These are phyloP conservation scores for Hycleus phaleratus DNA, from an alignment of 1,140 invertebrate species.

Conservation along the genomic window DNA sequence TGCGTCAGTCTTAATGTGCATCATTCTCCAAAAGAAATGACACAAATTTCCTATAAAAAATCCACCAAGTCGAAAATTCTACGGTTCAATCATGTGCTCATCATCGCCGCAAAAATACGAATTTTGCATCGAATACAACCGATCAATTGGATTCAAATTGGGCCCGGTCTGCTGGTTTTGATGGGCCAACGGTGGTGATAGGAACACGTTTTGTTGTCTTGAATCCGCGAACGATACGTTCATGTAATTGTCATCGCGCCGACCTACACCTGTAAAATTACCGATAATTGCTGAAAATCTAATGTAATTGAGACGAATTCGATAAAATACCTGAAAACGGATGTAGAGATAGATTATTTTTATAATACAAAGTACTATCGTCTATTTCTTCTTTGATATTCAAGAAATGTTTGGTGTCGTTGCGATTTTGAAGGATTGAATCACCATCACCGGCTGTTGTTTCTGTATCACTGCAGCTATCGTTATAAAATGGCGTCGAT, in stretches of 20 bases:
- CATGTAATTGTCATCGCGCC: constrained; percentile 28
- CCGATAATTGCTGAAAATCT: not conserved
- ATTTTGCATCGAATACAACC: constrained; percentile 57
- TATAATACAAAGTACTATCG: constrained; percentile 35
- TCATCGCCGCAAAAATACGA: constrained; percentile 56
- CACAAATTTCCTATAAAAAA: not conserved
- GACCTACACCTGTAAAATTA: constrained; percentile 14
- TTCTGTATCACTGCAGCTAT: constrained; percentile 47
- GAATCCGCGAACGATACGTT: constrained; percentile 27
- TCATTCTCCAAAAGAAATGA: no score
- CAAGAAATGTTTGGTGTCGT: constrained; percentile 32
- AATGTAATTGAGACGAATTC: not conserved
- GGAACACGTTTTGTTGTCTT: constrained; percentile 24
- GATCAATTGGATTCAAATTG: constrained; percentile 51
- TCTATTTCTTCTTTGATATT: constrained; percentile 41
- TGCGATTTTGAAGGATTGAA: constrained; percentile 36
- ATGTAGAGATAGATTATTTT: constrained; percentile 27
- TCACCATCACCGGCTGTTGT: constrained; percentile 33
- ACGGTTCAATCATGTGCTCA: constrained; percentile 29
- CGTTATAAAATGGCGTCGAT: constrained; percentile 40
- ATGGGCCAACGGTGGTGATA: constrained; percentile 35
- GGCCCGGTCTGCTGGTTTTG: constrained; percentile 32
- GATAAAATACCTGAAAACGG: constrained; percentile 21
- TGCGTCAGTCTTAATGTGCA: no score
- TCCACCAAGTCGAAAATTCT: constrained; percentile 4